phyloP scores from a whole-genome alignment of 1,140 invertebrate species.

The Ptiloglossa arizonensis region DNA sequence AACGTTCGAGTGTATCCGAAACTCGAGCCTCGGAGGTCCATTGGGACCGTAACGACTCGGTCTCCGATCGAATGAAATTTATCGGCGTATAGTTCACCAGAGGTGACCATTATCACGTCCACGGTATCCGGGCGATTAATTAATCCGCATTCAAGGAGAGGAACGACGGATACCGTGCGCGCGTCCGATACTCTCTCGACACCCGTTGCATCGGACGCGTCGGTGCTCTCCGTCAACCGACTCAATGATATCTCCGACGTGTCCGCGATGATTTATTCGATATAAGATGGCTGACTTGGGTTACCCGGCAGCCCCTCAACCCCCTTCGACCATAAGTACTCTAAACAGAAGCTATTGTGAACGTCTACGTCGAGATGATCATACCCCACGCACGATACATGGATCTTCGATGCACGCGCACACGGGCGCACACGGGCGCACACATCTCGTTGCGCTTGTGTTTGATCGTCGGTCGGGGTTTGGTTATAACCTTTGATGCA shows the following conservation, averaged over 20 bases:
- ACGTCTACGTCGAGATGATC: slow-evolving; percentile 76
- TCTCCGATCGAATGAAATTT: slow-evolving; percentile 1
- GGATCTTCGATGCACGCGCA: slow-evolving; percentile 54
- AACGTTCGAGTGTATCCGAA: no score
- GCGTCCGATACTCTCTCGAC: slow-evolving; percentile 49
- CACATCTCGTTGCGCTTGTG: slow-evolving; percentile 32
- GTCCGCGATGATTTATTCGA: slow-evolving; percentile 81
- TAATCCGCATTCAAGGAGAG: not conserved
- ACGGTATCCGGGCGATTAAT: slow-evolving; percentile 16
- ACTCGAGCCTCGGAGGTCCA: no score
- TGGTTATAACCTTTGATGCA: slow-evolving; percentile 68
- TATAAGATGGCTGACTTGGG: slow-evolving; percentile 80
- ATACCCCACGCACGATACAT: slow-evolving; percentile 76
- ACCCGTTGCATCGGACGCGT: slow-evolving; percentile 64
- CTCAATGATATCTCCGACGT: slow-evolving; percentile 80
- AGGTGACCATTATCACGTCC: not conserved
- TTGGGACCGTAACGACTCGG: not conserved
- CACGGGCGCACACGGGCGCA: slow-evolving; percentile 7
- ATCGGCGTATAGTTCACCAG: slow-evolving; percentile 5
- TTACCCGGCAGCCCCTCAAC: slow-evolving; percentile 70
- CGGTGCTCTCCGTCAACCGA: slow-evolving; percentile 74
- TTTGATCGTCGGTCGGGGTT: slow-evolving; percentile 64
- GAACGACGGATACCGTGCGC: not conserved
- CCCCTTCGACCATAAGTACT: slow-evolving; percentile 73
- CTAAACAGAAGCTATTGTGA: slow-evolving; percentile 82